phyloP scores from a whole-genome alignment of 92 coral and sea anemone species.

The Parazoanthus swiftii region DNA sequence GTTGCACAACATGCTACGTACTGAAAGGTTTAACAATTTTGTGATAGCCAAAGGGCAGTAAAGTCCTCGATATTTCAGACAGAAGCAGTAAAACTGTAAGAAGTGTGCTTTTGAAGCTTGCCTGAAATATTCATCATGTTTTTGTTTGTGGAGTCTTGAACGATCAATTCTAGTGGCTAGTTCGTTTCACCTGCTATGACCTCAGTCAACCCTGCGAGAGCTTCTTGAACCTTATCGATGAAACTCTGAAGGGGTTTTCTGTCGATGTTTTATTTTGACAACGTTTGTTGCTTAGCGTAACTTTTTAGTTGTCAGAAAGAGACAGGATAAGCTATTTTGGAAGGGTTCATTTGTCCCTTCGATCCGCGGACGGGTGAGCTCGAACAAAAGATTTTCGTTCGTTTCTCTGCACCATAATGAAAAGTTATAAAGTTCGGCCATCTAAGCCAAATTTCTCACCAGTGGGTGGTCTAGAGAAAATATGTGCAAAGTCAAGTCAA shows the following conservation, averaged over 20 bases:
- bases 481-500: neutral
- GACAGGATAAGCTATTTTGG: neutral
- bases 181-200: conserved; percentile 38
- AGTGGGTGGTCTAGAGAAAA: neutral
- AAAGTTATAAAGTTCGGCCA: neutral
- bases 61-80: conserved; percentile 14
- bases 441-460: neutral
- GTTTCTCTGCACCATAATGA: neutral
- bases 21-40: neutral
- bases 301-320: neutral
- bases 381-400: conserved; percentile 5
- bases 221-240: neutral
- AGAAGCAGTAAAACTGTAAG: conserved; percentile 24
- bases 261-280: neutral
- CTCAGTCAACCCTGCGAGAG: neutral
- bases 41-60: conserved; percentile 35
- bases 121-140: conserved; percentile 27
- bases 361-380: neutral
- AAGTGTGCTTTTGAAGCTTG: conserved; percentile 10
- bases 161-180: conserved; percentile 10
- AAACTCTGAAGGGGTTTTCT: neutral
- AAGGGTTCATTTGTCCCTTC: neutral
- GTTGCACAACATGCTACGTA: conserved; percentile 28
- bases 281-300: neutral
- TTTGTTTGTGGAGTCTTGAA: conserved; percentile 16